phyloP scores from a whole-genome alignment of 2,888 invertebrate species.

The Stratiomys singularior region DNA sequence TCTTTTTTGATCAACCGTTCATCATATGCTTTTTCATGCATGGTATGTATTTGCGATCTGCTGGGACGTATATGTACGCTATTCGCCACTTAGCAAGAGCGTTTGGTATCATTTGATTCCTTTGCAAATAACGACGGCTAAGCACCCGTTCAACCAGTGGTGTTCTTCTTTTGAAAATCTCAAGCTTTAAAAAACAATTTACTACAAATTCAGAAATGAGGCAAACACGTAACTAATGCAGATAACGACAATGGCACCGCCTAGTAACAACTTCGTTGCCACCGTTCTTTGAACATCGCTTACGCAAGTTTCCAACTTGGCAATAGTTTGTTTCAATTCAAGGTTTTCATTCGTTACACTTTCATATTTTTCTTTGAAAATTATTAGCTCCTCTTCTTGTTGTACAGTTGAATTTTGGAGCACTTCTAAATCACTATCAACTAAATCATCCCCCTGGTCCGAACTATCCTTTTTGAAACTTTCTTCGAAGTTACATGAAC shows the following conservation, averaged over 20 bases:
- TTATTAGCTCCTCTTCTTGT: slow-evolving; percentile 63
- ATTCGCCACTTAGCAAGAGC: too few relatives aligned
- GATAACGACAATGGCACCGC: slow-evolving; percentile 59
- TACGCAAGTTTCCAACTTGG: slow-evolving; percentile 56
- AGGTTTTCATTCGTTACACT: slow-evolving; percentile 60
- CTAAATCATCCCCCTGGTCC: slow-evolving; percentile 25
- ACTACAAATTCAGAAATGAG: slow-evolving; percentile 54
- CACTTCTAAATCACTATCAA: slow-evolving; percentile 57
- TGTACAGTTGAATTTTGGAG: slow-evolving; percentile 59
- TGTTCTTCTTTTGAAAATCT: too few relatives aligned
- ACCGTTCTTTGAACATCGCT: slow-evolving; percentile 54
- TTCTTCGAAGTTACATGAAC: neutral
- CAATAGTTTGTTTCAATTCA: slow-evolving; percentile 60
- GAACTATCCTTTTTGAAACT: neutral
- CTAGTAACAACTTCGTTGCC: slow-evolving; percentile 57
- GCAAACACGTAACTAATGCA: slow-evolving; percentile 60
- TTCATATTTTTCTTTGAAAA: slow-evolving; percentile 64
- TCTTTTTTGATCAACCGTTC: too few relatives aligned
- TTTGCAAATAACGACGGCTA: too few relatives aligned
- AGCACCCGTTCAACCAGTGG: too few relatives aligned
- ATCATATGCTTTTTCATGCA: too few relatives aligned
- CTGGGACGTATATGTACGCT: too few relatives aligned
- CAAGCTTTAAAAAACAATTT: too few relatives aligned
- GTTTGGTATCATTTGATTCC: too few relatives aligned
- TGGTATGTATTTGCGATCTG: too few relatives aligned